Conservation (phyloP, 2,888 invertebrate species). For the Sminthurides aquaticus region DNA sequence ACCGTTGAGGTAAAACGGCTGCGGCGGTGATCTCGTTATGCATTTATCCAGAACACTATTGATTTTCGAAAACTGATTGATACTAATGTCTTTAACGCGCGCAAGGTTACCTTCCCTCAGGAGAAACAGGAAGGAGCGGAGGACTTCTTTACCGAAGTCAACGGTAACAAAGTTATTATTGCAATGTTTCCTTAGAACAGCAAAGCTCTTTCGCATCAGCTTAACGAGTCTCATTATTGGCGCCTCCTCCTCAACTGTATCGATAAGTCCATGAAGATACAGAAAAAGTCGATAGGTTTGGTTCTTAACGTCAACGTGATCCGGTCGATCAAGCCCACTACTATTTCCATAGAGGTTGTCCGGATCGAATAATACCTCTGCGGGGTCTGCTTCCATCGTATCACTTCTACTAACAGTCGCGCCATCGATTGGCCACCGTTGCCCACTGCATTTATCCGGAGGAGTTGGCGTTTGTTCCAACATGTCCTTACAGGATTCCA, state of each 20-base stretch:
- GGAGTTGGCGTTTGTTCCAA: not conserved
- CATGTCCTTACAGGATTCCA: slow-evolving; percentile 5
- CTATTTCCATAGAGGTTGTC: too few species aligned
- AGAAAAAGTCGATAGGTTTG: slow-evolving; percentile 32
- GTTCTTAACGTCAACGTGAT: slow-evolving; percentile 21
- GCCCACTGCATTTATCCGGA: slow-evolving; percentile 8
- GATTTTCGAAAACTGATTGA: slow-evolving; percentile 26
- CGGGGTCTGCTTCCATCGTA: not conserved
- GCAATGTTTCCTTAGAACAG: slow-evolving; percentile 25
- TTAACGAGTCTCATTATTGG: slow-evolving; percentile 11
- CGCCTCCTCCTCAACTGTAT: slow-evolving; percentile 10
- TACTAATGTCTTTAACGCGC: slow-evolving; percentile 25
- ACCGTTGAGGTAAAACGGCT: slow-evolving; percentile 23
- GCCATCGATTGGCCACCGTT: not conserved
- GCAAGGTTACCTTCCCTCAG: slow-evolving; percentile 26
- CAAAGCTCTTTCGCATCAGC: slow-evolving; percentile 25
- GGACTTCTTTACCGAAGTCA: slow-evolving; percentile 27
- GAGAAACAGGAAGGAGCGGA: slow-evolving; percentile 29
- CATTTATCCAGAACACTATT: slow-evolving; percentile 24
- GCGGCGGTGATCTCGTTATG: slow-evolving; percentile 14
- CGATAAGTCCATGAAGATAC: slow-evolving; percentile 25
- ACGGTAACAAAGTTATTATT: slow-evolving; percentile 21
- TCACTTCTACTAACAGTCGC: not conserved
- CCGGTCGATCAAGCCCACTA: too few species aligned
- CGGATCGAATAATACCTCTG: not conserved